Evolutionary conservation across 2,797 vertebrate species (phyloP).

Genomic region (Tragopan temminckii): DNA sequence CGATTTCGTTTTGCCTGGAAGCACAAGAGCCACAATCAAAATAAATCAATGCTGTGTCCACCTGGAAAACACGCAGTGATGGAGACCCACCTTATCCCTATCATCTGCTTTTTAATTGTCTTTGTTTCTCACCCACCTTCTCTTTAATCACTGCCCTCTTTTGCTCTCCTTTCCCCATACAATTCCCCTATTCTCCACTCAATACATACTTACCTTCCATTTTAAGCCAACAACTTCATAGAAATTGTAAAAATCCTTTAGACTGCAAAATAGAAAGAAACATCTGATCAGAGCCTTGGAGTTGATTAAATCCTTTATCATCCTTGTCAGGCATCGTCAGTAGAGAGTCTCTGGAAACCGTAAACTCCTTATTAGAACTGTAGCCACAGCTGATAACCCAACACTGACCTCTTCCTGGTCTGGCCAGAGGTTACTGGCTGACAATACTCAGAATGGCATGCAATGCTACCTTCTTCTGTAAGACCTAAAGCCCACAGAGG

Average conservation of each 20-base stretch:
- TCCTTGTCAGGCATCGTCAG: background rate
- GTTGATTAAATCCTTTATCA: background rate
- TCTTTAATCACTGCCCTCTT: background rate
- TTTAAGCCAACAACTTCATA: conserved; percentile 95
- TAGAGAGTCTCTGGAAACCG: background rate
- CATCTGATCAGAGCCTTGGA: background rate
- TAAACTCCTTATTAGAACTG: conserved; percentile 30
- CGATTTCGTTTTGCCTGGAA: conserved; percentile 90
- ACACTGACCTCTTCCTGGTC: background rate
- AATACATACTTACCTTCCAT: conserved; percentile 90
- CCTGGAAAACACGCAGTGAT: rapidly evolving
- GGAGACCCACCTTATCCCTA: background rate
- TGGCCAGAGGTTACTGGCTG: background rate
- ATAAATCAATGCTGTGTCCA: background rate
- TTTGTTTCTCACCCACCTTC: background rate
- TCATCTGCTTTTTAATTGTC: background rate
- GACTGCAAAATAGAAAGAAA: conserved; percentile 81
- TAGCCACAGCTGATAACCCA: background rate
- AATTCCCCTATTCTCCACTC: background rate
- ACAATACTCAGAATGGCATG: background rate
- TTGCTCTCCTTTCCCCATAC: background rate
- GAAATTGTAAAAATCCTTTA: conserved; percentile 96
- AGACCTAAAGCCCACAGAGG: background rate
- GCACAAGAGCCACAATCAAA: background rate
- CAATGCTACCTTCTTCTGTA: background rate